Evolutionary conservation across 2,888 invertebrate genomes (phyloP).

Genomic region (Clivina fossor): DNA sequence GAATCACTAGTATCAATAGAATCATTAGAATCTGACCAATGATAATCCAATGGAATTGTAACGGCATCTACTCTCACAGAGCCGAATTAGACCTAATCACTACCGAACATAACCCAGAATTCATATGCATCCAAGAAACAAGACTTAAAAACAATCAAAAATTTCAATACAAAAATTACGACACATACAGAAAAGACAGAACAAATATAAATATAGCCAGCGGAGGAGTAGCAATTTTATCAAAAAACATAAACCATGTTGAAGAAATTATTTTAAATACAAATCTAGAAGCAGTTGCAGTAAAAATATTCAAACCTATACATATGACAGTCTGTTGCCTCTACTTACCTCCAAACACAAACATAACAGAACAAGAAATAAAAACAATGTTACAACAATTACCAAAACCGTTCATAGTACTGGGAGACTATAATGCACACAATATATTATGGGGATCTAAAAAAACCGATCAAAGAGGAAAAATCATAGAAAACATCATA

Average conservation of each 20-base stretch:
- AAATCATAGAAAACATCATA: constrained; percentile 11
- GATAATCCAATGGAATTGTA: constrained; percentile 40
- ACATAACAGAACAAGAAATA: background rate
- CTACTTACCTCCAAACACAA: background rate
- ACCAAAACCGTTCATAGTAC: background rate
- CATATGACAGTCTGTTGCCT: background rate
- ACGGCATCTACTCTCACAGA: constrained; percentile 31
- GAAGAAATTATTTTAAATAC: constrained; percentile 11
- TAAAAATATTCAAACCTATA: constrained; percentile 2
- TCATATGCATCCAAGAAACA: constrained; percentile 4
- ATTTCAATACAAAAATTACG: background rate
- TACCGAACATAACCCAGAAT: background rate
- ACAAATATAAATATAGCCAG: constrained; percentile 1
- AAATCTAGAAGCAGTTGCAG: constrained; percentile 4
- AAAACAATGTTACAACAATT: background rate
- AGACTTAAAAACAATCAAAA: background rate
- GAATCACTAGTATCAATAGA: constrained; percentile 8
- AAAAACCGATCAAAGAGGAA: background rate
- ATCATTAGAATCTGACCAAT: constrained; percentile 1
- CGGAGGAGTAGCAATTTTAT: constrained; percentile 7
- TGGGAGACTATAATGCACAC: background rate
- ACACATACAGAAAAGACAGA: constrained; percentile 7
- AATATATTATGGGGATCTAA: background rate
- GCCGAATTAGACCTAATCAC: constrained; percentile 30
- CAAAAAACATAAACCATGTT: background rate